These are phyloP conservation scores for Nephrotoma flavescens DNA, from an alignment of 2,888 invertebrate species.

Conservation along the genomic window DNA sequence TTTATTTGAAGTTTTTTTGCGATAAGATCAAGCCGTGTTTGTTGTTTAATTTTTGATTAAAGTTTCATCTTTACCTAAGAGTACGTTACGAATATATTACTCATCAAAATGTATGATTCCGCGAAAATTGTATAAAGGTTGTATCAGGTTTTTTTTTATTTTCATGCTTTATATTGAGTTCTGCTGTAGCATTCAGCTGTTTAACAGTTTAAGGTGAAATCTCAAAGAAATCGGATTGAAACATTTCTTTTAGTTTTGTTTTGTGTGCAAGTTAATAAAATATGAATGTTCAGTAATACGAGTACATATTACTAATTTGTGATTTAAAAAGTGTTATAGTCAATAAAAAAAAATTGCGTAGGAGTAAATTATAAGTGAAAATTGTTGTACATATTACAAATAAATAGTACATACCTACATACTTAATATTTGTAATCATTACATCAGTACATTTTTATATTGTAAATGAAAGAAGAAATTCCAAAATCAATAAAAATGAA, in stretches of 20 bases:
- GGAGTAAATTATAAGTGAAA: neutral
- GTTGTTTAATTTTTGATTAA: neutral
- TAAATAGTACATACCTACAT: neutral
- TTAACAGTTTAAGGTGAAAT: neutral
- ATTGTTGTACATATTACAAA: neutral
- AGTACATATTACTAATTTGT: neutral
- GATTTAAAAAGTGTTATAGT: neutral
- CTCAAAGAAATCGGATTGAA: neutral
- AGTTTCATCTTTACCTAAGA: neutral
- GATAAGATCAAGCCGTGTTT: neutral
- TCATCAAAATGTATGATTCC: neutral
- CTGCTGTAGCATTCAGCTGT: neutral
- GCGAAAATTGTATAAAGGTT: neutral
- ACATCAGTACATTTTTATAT: neutral
- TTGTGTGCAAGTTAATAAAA: neutral
- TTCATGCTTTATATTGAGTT: neutral
- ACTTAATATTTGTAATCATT: neutral
- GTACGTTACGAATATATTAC: neutral
- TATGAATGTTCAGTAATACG: neutral
- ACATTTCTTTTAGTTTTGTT: neutral
- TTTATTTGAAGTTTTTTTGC: neutral
- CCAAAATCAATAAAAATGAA: neutral
- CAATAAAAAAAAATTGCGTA: neutral
- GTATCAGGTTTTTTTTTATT: neutral
- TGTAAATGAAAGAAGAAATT: neutral